Evolutionary conservation across 2,888 invertebrate genomes (phyloP).

Genomic region (Flabesymbios commensalis): DNA sequence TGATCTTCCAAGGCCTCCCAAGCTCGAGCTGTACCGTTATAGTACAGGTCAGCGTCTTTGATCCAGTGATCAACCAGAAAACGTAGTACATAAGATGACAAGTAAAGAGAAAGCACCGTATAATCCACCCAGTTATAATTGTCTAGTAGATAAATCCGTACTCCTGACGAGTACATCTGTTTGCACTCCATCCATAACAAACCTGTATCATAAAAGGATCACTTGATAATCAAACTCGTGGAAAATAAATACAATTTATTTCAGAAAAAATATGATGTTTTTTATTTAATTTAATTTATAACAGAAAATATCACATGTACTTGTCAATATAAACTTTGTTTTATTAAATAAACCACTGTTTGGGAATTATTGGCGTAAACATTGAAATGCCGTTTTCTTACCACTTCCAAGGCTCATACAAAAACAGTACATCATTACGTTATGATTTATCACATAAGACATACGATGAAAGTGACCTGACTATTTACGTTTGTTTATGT

Average conservation of each 20-base stretch:
- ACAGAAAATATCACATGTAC: no score
- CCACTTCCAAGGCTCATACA: no score
- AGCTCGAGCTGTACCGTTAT: constrained; percentile 51
- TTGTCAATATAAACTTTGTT: no score
- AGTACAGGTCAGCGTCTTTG: constrained; percentile 52
- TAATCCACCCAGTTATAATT: constrained; percentile 61
- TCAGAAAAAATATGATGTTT: not conserved
- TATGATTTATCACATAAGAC: no score
- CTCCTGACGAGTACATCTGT: constrained; percentile 58
- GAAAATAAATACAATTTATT: not conserved
- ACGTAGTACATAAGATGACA: constrained; percentile 59
- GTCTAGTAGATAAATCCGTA: constrained; percentile 56
- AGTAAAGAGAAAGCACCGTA: constrained; percentile 58
- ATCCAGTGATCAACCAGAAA: constrained; percentile 59
- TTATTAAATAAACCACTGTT: no score
- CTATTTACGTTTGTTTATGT: no score
- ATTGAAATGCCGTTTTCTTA: no score
- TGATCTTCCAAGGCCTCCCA: constrained; percentile 37
- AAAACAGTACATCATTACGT: no score
- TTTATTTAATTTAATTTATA: no score
- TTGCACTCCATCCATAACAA: constrained; percentile 61
- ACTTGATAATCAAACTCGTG: not conserved
- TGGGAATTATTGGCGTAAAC: no score
- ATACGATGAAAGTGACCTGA: no score
- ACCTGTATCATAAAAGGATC: constrained; percentile 42